Conservation (phyloP, 2,888 invertebrate species). For the Chouioia cunea region DNA sequence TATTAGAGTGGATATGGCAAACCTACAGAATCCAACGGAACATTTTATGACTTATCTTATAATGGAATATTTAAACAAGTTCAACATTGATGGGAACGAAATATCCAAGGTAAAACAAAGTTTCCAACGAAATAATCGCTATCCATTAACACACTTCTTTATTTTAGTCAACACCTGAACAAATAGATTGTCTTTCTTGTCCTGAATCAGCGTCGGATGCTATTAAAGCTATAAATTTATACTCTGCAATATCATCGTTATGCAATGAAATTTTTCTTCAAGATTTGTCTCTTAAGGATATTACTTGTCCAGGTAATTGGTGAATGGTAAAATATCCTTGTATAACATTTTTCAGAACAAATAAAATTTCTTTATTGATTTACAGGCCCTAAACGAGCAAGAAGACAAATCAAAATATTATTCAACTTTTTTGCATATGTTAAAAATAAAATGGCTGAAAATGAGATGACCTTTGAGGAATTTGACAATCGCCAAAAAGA, state of each 20-base stretch:
- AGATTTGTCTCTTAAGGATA: slow-evolving; percentile 51
- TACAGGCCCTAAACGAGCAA: slow-evolving; percentile 53
- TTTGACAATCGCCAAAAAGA: slow-evolving; percentile 43
- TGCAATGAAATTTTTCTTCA: slow-evolving; percentile 50
- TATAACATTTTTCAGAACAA: too few relatives aligned
- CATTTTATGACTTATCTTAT: slow-evolving; percentile 50
- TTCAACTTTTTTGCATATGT: slow-evolving; percentile 53
- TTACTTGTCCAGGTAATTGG: slow-evolving; percentile 50
- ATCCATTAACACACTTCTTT: slow-evolving; percentile 3
- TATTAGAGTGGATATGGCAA: slow-evolving; percentile 47
- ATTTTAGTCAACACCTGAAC: slow-evolving; percentile 50
- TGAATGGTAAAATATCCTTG: background rate
- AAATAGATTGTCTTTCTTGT: slow-evolving; percentile 44
- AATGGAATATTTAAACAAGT: slow-evolving; percentile 50
- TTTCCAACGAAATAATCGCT: background rate
- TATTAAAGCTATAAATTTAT: slow-evolving; percentile 49
- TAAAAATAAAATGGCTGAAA: slow-evolving; percentile 43
- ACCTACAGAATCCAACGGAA: slow-evolving; percentile 52
- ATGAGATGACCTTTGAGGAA: slow-evolving; percentile 47
- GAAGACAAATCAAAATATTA: slow-evolving; percentile 51
- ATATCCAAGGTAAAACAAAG: slow-evolving; percentile 49
- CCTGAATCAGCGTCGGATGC: slow-evolving; percentile 48
- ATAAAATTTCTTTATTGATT: background rate
- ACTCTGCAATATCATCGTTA: slow-evolving; percentile 47
- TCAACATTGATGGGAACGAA: slow-evolving; percentile 48